Percentiles rank a stretch among this genome's conserved stretches.
Evolutionary conservation across 2,113 vertebrate genomes (phyloP).

Genomic region (Atlantisia rogersi): DNA sequence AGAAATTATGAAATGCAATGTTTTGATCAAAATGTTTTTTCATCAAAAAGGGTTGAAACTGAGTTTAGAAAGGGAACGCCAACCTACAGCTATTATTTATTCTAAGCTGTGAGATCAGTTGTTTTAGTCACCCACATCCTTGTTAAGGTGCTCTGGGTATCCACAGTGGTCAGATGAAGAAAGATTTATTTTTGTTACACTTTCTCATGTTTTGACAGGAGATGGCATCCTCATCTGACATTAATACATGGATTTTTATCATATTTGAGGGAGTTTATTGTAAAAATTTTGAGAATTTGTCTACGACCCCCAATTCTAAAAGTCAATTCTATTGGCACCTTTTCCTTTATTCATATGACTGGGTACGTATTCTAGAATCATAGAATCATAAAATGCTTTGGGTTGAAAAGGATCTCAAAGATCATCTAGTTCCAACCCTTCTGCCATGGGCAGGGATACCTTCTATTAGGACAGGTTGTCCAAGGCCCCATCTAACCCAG

Average conservation of each 20-base stretch:
- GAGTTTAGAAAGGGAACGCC: neutral
- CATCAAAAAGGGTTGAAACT: neutral
- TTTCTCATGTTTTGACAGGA: accelerated
- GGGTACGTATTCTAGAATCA: neutral
- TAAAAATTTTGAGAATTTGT: neutral
- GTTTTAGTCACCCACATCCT: neutral
- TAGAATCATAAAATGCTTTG: neutral
- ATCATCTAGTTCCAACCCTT: too few relatives aligned
- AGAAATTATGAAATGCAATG: neutral
- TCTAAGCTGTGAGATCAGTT: neutral
- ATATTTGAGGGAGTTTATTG: neutral
- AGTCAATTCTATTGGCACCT: neutral
- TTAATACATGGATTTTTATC: accelerated
- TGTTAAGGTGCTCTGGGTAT: accelerated
- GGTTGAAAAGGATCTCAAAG: too few relatives aligned
- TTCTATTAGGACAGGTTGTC: too few relatives aligned
- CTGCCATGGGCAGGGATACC: too few relatives aligned
- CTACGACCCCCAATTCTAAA: neutral
- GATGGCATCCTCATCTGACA: neutral
- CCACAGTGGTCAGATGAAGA: neutral
- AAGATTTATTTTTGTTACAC: neutral
- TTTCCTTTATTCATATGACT: neutral
- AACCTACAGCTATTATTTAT: neutral
- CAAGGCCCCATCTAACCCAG: too few relatives aligned
- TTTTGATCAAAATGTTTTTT: neutral